Evolutionary conservation across 30 jellyfish, hydroid and myxozoan species (phyloP).

Genomic region (Chrysaora quinquecirrha): DNA sequence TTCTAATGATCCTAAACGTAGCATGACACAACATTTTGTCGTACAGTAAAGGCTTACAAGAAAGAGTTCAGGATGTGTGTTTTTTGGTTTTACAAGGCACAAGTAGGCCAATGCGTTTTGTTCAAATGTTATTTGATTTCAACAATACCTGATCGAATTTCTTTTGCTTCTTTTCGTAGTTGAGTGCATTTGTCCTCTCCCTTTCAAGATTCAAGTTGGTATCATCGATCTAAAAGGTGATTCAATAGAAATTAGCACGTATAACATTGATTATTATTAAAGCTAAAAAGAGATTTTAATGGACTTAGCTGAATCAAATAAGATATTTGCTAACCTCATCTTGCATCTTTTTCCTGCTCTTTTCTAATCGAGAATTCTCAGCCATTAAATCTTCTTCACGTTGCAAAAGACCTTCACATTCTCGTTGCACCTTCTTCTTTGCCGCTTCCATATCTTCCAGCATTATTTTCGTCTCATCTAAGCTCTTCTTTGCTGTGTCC

Average conservation of each 20-base stretch:
- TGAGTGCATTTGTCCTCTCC: conserved; percentile 86
- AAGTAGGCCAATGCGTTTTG: too few relatives aligned
- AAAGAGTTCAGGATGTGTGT: too few relatives aligned
- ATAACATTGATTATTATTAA: too few relatives aligned
- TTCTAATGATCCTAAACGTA: too few relatives aligned
- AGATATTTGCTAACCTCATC: too few relatives aligned
- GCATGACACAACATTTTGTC: too few relatives aligned
- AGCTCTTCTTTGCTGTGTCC: conserved; percentile 75
- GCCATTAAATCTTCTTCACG: conserved; percentile 87
- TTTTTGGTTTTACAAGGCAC: too few relatives aligned
- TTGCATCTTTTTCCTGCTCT: conserved; percentile 93
- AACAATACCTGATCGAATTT: conserved; percentile 90
- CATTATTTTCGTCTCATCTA: conserved; percentile 61
- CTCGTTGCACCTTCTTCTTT: conserved; percentile 92
- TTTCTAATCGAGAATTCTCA: conserved; percentile 86
- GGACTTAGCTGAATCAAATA: too few relatives aligned
- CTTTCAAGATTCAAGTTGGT: conserved; percentile 78
- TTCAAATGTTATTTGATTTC: too few relatives aligned
- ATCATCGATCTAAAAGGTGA: conserved; percentile 97
- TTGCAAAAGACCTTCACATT: conserved; percentile 83
- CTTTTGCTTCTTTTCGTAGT: conserved; percentile 87
- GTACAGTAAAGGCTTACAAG: too few relatives aligned
- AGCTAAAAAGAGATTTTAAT: too few relatives aligned
- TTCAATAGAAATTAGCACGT: too few relatives aligned
- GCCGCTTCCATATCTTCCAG: conserved; percentile 95